Percentiles rank a stretch among this genome's conserved stretches.
Conservation (phyloP, 53 echinoderm and acorn worm genomes). For the Apostichopus leukothele region DNA sequence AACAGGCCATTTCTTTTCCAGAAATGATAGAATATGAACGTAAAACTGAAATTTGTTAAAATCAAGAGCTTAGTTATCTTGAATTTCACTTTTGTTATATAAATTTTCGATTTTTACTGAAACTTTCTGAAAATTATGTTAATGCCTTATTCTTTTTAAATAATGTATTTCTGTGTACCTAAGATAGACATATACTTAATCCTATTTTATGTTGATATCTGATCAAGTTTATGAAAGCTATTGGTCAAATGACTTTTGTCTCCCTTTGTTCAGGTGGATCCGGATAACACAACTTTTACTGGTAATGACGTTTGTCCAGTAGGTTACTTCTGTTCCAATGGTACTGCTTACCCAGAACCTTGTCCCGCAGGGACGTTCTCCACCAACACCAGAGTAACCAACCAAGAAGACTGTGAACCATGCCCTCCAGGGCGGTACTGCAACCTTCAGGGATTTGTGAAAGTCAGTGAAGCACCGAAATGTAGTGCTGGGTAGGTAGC, state of each 20-base stretch:
- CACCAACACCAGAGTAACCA: constrained; percentile 71
- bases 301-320: constrained; percentile 95
- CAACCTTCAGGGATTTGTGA: constrained; percentile 92
- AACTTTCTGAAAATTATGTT: no score
- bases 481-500: constrained; percentile 86
- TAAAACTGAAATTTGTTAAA: no score
- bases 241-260: not conserved
- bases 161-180: no score
- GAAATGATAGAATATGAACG: no score
- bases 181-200: no score
- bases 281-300: constrained; percentile 76
- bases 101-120: no score
- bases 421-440: constrained; percentile 90
- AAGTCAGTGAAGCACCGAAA: constrained; percentile 79
- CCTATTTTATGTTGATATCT: no score
- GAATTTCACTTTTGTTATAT: no score
- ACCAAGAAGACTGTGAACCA: constrained; percentile 75
- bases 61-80: no score
- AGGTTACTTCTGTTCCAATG: constrained; percentile 93
- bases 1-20: no score
- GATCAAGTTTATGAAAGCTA: no score
- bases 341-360: constrained; percentile 95
- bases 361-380: constrained; percentile 97
- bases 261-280: constrained; percentile 66
- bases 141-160: no score